Base-by-base conservation (phyloP, 2,797 vertebrate genomes). In the Denticeps clupeoides region DNA sequence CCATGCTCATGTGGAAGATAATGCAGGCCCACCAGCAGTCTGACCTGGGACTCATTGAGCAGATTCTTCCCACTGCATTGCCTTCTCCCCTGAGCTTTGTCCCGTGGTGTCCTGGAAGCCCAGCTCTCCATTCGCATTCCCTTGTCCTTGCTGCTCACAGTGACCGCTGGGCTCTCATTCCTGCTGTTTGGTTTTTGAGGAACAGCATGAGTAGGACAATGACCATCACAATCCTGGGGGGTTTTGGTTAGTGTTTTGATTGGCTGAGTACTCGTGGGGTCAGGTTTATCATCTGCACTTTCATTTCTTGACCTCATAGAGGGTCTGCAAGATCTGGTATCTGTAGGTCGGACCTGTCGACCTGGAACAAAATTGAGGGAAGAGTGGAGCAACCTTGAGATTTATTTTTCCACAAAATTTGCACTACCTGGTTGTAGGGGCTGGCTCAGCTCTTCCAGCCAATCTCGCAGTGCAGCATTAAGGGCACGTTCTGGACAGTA, bases 1-100 rank as follows among this genome's bases (percentile, higher is more conserved):
- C 88, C 89, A 0, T 89, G 85, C 42, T 89, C 82, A 12, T 89
- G 86, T 11, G 89, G 89, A 45, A 90, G 75, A 63, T 85, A 88
- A 66, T 89, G 79, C 41, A 90, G 80, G 54, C 88, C 87, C 41
- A 87, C 83, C 60, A 91, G 69, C 65, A 89, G 71, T 52, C 63
- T 69, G 31, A 87, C 74, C 65, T 90, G 85, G 11, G 63, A 69
- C 49, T 82, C 75, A 3, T 66, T 87, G 7, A 90, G 64, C 1
- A 62, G 48, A 25, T 67, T 72, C 62, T 80, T 83, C 46, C 70
- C 75, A 13, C 67, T 51, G 9, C 69, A 67, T 8, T 45, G 29
- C 2, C 62, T 71, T 10, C 60, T 68, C 32, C 62, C 65, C 51
- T 64, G 70, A 49, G 48, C 47, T 41, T 76, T 81, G 47, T 74